Conservation (phyloP, 2,888 invertebrate genomes). For the Tetragonula carbonaria region DNA sequence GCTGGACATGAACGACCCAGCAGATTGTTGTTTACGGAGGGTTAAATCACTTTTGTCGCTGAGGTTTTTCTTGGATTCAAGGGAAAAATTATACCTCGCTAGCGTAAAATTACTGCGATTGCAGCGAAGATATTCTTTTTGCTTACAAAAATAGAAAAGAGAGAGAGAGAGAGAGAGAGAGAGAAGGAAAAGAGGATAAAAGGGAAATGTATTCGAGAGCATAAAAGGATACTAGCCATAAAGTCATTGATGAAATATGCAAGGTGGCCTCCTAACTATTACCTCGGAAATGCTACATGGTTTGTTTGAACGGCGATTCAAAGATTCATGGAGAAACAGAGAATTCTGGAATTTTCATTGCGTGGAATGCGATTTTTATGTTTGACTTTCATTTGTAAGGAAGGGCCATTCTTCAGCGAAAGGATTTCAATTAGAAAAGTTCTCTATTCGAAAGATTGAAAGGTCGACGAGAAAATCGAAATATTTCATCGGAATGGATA, state of each 20-base stretch:
- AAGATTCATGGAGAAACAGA: not conserved
- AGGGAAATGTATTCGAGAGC: not conserved
- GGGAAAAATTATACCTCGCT: not conserved
- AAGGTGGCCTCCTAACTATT: not conserved
- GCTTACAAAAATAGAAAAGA: too few species aligned
- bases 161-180: too few species aligned
- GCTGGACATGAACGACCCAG: too few species aligned
- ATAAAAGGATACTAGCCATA: not conserved
- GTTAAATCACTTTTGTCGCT: too few species aligned
- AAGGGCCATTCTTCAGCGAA: not conserved
- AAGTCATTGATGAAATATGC: slow-evolving; percentile 6
- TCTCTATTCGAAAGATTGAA: not conserved
- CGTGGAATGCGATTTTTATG: not conserved
- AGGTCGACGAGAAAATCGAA: not conserved
- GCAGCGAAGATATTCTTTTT: not conserved
- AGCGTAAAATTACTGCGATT: not conserved
- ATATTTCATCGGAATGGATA: not conserved
- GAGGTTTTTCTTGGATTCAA: too few species aligned
- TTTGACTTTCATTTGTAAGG: not conserved
- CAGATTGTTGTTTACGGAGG: too few species aligned
- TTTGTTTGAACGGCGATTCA: too few species aligned
- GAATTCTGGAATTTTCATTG: not conserved
- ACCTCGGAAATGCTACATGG: not conserved
- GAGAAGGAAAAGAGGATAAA: not conserved
- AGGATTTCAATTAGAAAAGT: not conserved